Evolutionary conservation across 2,888 invertebrate genomes (phyloP), one percentile per base, ranked within the genome.

Genomic region (Morpho achilles): DNA sequence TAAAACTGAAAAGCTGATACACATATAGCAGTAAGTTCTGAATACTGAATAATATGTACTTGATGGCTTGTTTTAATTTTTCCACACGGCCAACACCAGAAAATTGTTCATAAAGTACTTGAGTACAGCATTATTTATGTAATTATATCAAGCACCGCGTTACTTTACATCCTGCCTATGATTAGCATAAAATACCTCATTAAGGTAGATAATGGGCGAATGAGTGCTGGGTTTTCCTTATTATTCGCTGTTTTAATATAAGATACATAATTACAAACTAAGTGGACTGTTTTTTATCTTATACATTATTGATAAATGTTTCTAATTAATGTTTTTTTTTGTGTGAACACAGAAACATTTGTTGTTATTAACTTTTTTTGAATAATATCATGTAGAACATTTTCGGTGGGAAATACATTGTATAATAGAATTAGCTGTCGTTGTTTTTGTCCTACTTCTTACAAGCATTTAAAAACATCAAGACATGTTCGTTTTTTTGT

Each of bases 171-270:
- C 87, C 87, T 84, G 84, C 71, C 72, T 64, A 73, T 82, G 82
- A 87, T 88, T 84, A 87, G 75, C 83, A 85, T 87, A 82, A 86
- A 84, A 82, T 80, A 86, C 71, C 82, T 87, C 75, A 88, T 89
- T 88, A 87, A 72, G 70, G 70, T 73, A 78, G 79, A 83, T 87
- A 82, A 86, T 80, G 72, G 78, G 66, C 66, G 68, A 74, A 72
- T 72, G 70, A 69, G 67, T 65, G 69, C 65, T 70, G 69, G 69
- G 75, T 84, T 87, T 86, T 86, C 86, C 86, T 85, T 78, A 76
- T 80, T 77, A 73, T 70, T 64, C 46, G 48, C 42, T 43, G 39
- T 40, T 56, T 56, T 56, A 39, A 51, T 62, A 41, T 55, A 45
- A 52, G 23, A 57, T 52, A 54, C 51, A 23, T 55, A 50, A 55